Base-by-base conservation (phyloP, 2,888 invertebrate genomes). In the Drosophila fulvimacula region DNA sequence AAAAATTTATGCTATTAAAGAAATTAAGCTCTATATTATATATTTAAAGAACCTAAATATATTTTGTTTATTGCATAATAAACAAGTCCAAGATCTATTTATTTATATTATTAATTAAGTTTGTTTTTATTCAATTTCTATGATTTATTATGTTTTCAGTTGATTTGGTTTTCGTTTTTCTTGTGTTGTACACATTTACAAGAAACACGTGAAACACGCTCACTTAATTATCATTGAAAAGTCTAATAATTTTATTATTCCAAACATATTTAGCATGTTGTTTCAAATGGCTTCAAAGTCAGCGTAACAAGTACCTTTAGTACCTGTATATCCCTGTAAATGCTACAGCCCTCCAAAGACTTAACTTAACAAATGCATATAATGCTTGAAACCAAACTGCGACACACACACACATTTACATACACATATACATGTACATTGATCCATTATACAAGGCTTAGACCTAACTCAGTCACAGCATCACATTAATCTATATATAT, bases 201-300 rank as follows among this genome's bases (percentile, higher is more conserved):
- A 81, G 38, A 73, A 67, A 88, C 84, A 81, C 84, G 67, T 83
- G 73, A 86, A 84, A 83, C 87, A 83, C 87, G 83, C 83, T 83
- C 88, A 84, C 83, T 76, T 79, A 73, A 78, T 84, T 82, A 71
- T 53, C 85, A 84, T 83, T 87, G 59, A 75, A 76, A 63, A 61
- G 56, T 63, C 63, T 66, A 73, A 41, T 65, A 51, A 67, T 58
- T 76, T 76, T 79, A 64, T 78, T 73, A 71, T 72, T 76, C 70
- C 41, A 78, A 86, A 73, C 24, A 69, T 83, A 69, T 70, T 79
- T 70, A 88, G 86, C 86, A 86, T 86, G 86, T 82, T 84, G 82
- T 86, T 86, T 73, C 69, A 76, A 79, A 72, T 67, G 70, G 87
- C 89, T 87, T 88, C 70, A 49, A 77, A 69, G 65, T 85, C 77